phyloP scores from a whole-genome alignment of 2,888 invertebrate genomes.

The Eilema depressum region DNA sequence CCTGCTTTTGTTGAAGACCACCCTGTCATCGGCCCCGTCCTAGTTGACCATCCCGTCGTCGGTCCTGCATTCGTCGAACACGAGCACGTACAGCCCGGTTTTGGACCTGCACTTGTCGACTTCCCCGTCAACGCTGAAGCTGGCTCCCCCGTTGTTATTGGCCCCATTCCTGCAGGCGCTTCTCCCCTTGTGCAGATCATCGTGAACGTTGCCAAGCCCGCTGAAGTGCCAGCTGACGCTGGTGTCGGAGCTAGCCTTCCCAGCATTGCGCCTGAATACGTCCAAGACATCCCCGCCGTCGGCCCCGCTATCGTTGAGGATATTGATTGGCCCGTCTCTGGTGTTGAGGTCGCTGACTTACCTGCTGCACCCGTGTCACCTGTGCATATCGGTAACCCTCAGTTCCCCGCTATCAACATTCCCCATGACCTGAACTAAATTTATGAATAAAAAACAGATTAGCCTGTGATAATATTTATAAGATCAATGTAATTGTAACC shows the following conservation, averaged over 20 bases:
- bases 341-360: slow-evolving; percentile 4
- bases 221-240: not conserved
- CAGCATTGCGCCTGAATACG: not conserved
- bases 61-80: slow-evolving; percentile 27
- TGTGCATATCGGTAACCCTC: slow-evolving; percentile 47
- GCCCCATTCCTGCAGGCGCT: slow-evolving; percentile 2
- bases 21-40: not conserved
- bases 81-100: slow-evolving; percentile 9
- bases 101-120: slow-evolving; percentile 22
- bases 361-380: slow-evolving; percentile 41
- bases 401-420: slow-evolving; percentile 18
- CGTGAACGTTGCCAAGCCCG: slow-evolving; percentile 46
- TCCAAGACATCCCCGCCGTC: too few species aligned
- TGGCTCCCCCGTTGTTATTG: slow-evolving; percentile 5
- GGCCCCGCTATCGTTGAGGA: not conserved
- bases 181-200: slow-evolving; percentile 57
- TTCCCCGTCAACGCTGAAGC: slow-evolving; percentile 16
- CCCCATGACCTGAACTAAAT: slow-evolving; percentile 26
- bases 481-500: not conserved
- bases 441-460: not conserved
- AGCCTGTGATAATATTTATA: not conserved
- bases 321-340: not conserved
- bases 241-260: not conserved
- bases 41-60: not conserved
- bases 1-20: not conserved